Evolutionary conservation across 2,888 invertebrate species (phyloP).

Genomic region (Cecidostiba fungosa): DNA sequence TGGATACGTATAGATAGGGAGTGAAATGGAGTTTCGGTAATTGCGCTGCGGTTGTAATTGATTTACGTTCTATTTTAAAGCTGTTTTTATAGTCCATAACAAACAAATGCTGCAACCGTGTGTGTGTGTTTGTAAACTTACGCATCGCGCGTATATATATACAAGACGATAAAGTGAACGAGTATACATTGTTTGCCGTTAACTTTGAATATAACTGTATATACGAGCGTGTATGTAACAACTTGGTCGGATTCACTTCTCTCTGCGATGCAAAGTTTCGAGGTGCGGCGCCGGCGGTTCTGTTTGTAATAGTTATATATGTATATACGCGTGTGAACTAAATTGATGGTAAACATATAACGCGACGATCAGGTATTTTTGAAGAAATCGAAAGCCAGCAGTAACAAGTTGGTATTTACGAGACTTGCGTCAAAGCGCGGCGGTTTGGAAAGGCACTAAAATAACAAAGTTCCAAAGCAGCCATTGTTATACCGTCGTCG

Average conservation of each 20-base stretch:
- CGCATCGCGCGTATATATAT: background rate
- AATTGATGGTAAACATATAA: background rate
- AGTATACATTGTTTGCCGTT: background rate
- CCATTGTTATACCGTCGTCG: slow-evolving; percentile 24
- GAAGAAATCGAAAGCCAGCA: background rate
- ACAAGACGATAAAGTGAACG: background rate
- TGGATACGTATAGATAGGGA: background rate
- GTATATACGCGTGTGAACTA: background rate
- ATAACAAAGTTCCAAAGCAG: slow-evolving; percentile 9
- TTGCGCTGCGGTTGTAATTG: background rate
- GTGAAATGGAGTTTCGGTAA: slow-evolving; percentile 4
- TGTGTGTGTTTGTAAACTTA: too few species aligned
- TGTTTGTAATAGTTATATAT: background rate
- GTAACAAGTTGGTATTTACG: too few species aligned
- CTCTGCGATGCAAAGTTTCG: background rate
- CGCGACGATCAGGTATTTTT: background rate
- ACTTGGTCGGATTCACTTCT: too few species aligned
- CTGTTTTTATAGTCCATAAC: background rate
- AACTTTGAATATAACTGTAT: background rate
- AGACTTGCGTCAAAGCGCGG: background rate
- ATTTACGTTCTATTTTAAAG: background rate
- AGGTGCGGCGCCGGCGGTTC: background rate
- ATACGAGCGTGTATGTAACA: too few species aligned
- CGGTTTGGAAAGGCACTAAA: slow-evolving; percentile 5
- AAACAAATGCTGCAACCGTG: too few species aligned